These are phyloP conservation scores for Ctenosaura bakeri DNA, from an alignment of 2,797 vertebrate genomes.

Conservation along the genomic window DNA sequence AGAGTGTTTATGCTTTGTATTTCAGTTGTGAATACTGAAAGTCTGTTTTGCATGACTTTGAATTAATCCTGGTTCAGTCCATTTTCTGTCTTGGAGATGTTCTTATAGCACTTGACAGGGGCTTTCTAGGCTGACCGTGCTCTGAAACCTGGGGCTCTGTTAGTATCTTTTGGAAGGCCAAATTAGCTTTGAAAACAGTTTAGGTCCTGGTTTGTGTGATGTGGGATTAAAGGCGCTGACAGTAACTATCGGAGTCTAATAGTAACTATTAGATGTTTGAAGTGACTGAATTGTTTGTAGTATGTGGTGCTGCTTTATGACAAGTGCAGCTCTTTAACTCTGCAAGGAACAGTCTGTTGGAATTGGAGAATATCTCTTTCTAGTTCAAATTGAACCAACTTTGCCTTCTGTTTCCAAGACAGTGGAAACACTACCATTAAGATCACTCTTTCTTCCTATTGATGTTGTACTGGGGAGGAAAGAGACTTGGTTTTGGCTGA, in stretches of 20 bases:
- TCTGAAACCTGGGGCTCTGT: not conserved
- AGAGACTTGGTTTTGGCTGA: not conserved
- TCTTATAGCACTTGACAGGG: not conserved
- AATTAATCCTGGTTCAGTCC: rapidly evolving
- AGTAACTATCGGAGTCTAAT: not conserved
- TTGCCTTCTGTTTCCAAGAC: not conserved
- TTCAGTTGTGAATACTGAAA: not conserved
- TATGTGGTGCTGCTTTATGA: not conserved
- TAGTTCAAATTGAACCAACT: not conserved
- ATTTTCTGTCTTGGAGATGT: rapidly evolving
- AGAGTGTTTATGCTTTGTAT: rapidly evolving
- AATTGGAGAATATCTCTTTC: conserved; percentile 4
- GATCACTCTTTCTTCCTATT: not conserved
- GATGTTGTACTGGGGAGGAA: too few relatives aligned
- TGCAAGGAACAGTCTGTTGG: not conserved
- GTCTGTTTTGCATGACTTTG: rapidly evolving
- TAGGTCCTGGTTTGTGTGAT: rapidly evolving
- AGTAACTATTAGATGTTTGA: not conserved
- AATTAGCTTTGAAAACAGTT: not conserved
- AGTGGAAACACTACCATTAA: not conserved
- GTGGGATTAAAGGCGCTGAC: not conserved
- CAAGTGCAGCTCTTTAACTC: not conserved
- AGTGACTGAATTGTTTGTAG: not conserved
- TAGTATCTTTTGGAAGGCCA: not conserved
- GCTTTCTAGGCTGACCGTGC: not conserved